Conservation (phyloP, 1,140 invertebrate species). For the Drosophila mauritiana region DNA sequence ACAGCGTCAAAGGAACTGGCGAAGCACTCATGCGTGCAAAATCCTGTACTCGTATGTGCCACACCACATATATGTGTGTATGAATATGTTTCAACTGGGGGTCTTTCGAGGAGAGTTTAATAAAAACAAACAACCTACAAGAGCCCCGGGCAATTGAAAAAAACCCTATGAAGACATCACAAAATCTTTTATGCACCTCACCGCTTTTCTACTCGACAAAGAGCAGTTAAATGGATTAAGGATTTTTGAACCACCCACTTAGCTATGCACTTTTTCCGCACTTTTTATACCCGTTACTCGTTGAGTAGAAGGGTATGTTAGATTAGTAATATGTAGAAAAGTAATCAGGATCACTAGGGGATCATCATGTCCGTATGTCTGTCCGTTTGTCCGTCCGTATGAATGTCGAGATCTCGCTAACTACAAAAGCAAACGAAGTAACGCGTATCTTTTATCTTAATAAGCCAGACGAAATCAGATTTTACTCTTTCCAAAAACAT, state of each 20-base stretch:
- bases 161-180: conserved; percentile 70
- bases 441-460: not conserved
- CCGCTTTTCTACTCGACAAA: conserved; percentile 35
- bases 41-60: conserved; percentile 6
- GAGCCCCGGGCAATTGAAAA: conserved; percentile 40
- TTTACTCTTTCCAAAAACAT: not conserved
- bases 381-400: too few species aligned
- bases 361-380: too few species aligned
- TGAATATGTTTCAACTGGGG: conserved; percentile 1
- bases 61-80: not conserved
- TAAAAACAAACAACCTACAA: conserved; percentile 62
- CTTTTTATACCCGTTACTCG: not conserved
- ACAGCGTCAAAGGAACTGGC: conserved; percentile 57
- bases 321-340: too few species aligned
- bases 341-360: too few species aligned
- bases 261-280: not conserved
- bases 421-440: too few species aligned
- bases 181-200: conserved; percentile 61
- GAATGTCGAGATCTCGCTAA: too few species aligned
- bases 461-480: conserved; percentile 9
- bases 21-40: conserved; percentile 65
- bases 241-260: not conserved
- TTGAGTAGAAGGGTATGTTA: too few species aligned
- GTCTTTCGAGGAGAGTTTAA: conserved; percentile 54
- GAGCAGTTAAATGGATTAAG: conserved; percentile 11